Base-by-base conservation (phyloP, 2,113 vertebrate genomes). In the Nettapus auritus region DNA sequence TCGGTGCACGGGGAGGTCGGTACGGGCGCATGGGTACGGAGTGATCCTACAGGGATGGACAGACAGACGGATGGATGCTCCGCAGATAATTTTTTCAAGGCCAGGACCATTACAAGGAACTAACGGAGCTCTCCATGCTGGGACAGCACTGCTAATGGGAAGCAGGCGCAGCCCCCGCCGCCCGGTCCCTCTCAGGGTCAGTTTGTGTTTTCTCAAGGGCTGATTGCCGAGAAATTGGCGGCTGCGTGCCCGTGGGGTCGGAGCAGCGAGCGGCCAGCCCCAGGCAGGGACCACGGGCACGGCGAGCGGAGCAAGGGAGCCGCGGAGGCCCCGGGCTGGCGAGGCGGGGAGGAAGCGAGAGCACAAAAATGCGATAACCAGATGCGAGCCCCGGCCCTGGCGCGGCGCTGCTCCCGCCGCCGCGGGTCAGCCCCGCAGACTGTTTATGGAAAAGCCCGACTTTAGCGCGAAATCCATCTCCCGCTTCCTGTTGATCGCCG, bases 401-500 rank as follows among this genome's bases (percentile, higher is more conserved):
- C 84, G 91, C 92, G 92, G 91, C 3, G 4, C 93, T 87, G 89
- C 92, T 91, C 90, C 95, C 71, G 89, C 90, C 88, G 91, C 82
- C 86, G 82, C 84, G 59, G 93, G 95, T 97, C 93, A 91, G 95
- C 90, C 93, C 88, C 93, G 94, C 94, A 95, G 95, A 88, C 94
- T 97, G 97, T 97, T 97, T 97, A 97, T 97, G 97, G 95, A 96
- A 97, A 96, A 91, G 62, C 38, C 90, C 80, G 90, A 56, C 94
- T 96, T 96, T 95, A 94, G 96, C 90, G 94, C 97, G 96, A 97
- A 97, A 97, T 97, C 92, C 96, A 95, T 96, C 96, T 97, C 89
- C 96, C 96, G 12, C 96, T 97, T 97, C 97, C 97, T 97, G 95
- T 97, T 96, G 94, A 92, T 87, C 63, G 44, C 91, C 92, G 94